Evolutionary conservation across 2,113 vertebrate species (phyloP), one percentile per base, ranked within the genome.

Genomic region (Phaethornis superciliosus): DNA sequence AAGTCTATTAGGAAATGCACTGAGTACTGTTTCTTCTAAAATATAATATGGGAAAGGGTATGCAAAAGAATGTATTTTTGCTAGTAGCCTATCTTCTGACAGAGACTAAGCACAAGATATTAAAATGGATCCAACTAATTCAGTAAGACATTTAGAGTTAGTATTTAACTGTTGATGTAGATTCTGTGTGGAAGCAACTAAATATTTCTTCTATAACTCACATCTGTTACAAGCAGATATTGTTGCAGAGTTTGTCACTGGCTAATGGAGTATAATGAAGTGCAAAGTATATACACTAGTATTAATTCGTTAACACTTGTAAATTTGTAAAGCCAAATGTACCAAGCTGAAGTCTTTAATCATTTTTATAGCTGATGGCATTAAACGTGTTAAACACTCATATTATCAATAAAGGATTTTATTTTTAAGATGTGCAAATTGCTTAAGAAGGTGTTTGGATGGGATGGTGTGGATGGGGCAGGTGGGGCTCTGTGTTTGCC

Each of bases 61-160:
- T 93, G 93, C 95, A 96, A 94, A 95, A 90, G 96, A 97, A 97
- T 97, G 97, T 98, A 98, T 98, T 98, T 98, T 98, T 98, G 97
- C 97, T 97, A 96, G 97, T 97, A 97, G 95, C 95, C 88, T 96
- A 90, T 97, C 97, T 97, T 95, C 95, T 92, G 96, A 97, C 96
- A 96, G 97, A 96, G 96, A 96, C 79, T 90, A 98, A 98, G 98
- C 98, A 98, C 98, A 98, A 97, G 74, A 84, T 93, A 95, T 46
- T 95, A 60, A 95, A 90, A 58, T 69, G 85, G 94, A 97, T 97
- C 94, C 92, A 92, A 42, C 87, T 97, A 97, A 97, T 94, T 85
- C 96, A 95, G 93, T 93, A 95, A 97, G 94, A 86, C 85, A 40
- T 93, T 81, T 95, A 96, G 97, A 94, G 77, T 81, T 97, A 97